These are phyloP conservation scores for Tinea semifulvella DNA, from an alignment of 2,888 invertebrate species.

Conservation along the genomic window DNA sequence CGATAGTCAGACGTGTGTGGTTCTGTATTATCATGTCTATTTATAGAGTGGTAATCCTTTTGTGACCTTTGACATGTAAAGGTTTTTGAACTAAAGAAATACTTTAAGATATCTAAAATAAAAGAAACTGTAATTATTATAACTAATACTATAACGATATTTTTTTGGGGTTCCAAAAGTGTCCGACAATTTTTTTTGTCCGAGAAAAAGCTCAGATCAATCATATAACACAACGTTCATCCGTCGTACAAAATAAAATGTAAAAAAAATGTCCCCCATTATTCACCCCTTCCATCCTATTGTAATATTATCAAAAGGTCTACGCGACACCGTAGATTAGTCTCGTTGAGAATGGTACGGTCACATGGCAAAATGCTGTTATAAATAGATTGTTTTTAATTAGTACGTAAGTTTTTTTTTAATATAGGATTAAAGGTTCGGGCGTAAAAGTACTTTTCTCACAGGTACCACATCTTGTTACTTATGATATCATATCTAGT, in stretches of 20 bases:
- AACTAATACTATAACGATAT: too few relatives aligned
- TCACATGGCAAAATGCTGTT: slow-evolving; percentile 2
- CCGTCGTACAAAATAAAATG: slow-evolving; percentile 11
- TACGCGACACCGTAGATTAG: slow-evolving; percentile 43
- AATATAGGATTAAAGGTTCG: too few relatives aligned
- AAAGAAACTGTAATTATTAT: too few relatives aligned
- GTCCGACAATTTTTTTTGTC: slow-evolving; percentile 16
- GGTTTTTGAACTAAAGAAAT: too few relatives aligned
- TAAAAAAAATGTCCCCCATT: slow-evolving; percentile 30
- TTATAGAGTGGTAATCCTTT: slow-evolving; percentile 6
- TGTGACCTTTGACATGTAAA: slow-evolving; percentile 5
- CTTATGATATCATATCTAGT: too few relatives aligned
- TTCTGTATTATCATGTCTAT: slow-evolving; percentile 17
- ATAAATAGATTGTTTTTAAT: too few relatives aligned
- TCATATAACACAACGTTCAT: slow-evolving; percentile 35
- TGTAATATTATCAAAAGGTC: slow-evolving; percentile 33
- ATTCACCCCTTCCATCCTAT: slow-evolving; percentile 54
- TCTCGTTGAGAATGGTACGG: slow-evolving; percentile 32
- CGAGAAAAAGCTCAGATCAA: slow-evolving; percentile 33
- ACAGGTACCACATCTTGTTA: too few relatives aligned
- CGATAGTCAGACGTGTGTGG: slow-evolving; percentile 39
- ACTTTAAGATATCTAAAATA: too few relatives aligned
- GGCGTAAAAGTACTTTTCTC: too few relatives aligned
- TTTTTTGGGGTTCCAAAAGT: slow-evolving; percentile 11
- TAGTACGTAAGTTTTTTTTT: too few relatives aligned